Evolutionary conservation across 2,888 invertebrate species (phyloP), one percentile per base, ranked within the genome.

Genomic region (Drosophila pegasa): DNA sequence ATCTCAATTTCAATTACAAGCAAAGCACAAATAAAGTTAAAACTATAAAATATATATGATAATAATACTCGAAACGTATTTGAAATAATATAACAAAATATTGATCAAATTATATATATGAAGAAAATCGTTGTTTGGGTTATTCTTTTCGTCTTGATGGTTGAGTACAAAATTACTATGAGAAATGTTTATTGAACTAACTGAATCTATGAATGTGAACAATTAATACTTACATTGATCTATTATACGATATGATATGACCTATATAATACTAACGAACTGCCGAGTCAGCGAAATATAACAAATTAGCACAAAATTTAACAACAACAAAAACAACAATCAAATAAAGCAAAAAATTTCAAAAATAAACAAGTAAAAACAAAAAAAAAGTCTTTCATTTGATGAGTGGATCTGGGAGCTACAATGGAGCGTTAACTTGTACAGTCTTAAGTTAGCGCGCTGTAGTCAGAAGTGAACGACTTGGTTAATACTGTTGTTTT

Each of bases 261-360:
- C 16, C 37, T 22, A 38, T 41, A 38, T 18, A 10, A 27, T 27
- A 45, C 27, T 7, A 18, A 27, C 6, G 27, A 45, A 7, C 45
- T 27, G 45, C 27, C 43, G 33, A 43, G 16, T 35, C 20, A 3
- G 1, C 27, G 2, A 43, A 43, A 16, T 25, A 14, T 1, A 25
- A 43, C 12, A 41, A 77, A 75, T 58, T 77, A 77, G 79, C 76
- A 77, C 76, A 59, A 77, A 77, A 78, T 75, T 78, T 50, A 75
- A 76, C 58, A 57, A n/a, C 45, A 47, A 50, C 8, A 16, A 29
- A 41, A 40, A 37, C 35, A 67, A 48, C 55, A 75, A 75, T 43
- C 45, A 61, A 74, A 54, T 66, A 74, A 55, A 58, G 40, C 43
- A 51, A 75, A 65, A 45, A 52, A 48, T 25, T 40, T 50, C 31